Evolutionary conservation across 2,888 invertebrate genomes (phyloP).

Genomic region (Taenaris catops): DNA sequence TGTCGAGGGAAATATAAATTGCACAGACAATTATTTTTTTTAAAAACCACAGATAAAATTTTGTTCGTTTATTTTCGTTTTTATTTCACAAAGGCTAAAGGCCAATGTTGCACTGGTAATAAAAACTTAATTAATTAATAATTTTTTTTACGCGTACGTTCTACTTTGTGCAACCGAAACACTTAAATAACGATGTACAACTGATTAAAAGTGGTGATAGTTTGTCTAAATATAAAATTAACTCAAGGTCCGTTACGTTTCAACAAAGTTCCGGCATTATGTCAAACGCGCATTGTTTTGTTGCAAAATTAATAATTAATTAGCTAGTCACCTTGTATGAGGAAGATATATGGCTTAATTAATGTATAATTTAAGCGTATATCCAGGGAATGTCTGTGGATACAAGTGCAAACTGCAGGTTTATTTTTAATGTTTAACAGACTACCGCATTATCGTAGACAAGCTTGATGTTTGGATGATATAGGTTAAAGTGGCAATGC

Average conservation of each 20-base stretch:
- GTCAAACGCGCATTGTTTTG: conserved; percentile 7
- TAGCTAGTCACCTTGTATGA: too few relatives aligned
- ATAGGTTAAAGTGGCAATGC: too few relatives aligned
- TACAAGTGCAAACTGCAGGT: too few relatives aligned
- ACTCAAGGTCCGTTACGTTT: conserved; percentile 10
- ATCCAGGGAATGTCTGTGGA: too few relatives aligned
- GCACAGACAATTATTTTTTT: too few relatives aligned
- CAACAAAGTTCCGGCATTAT: conserved; percentile 8
- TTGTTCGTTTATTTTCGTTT: not conserved
- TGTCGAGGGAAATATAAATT: too few relatives aligned
- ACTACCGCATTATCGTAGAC: too few relatives aligned
- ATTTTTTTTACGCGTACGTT: conserved; percentile 1
- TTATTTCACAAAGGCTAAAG: not conserved
- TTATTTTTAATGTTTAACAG: too few relatives aligned
- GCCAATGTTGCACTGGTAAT: not conserved
- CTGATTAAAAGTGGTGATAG: conserved; percentile 12
- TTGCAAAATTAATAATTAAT: too few relatives aligned
- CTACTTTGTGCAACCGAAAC: conserved; percentile 2
- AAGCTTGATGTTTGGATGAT: too few relatives aligned
- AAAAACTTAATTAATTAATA: not conserved
- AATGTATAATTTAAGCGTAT: too few relatives aligned
- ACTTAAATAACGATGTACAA: conserved; percentile 7
- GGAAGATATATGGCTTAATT: too few relatives aligned
- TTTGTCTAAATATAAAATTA: conserved; percentile 13
- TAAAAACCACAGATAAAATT: not conserved